These are phyloP conservation scores for Aphis craccivora DNA, from an alignment of 1,140 invertebrate species.

Conservation along the genomic window DNA sequence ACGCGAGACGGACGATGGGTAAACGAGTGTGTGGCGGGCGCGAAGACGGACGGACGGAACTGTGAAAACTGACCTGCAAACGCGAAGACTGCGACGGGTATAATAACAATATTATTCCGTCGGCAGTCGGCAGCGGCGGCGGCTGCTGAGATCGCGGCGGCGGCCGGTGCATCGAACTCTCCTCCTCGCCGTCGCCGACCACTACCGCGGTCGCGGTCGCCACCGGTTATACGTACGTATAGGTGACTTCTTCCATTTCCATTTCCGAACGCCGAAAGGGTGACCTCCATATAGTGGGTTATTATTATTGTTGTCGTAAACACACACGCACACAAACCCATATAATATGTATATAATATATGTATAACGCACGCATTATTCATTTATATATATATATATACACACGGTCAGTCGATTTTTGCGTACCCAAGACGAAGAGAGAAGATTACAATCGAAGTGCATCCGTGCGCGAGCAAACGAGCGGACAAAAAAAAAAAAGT, in stretches of 20 bases:
- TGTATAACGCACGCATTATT: background rate
- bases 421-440: background rate
- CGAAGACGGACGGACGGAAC: slow-evolving; percentile 31
- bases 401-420: background rate
- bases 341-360: background rate
- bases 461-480: background rate
- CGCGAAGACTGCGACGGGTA: slow-evolving; percentile 46
- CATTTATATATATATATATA: background rate
- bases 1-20: background rate
- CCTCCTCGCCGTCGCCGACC: background rate
- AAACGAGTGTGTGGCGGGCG: background rate
- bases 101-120: slow-evolving; percentile 29
- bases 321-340: background rate
- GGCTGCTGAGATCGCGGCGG: background rate
- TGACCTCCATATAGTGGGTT: slow-evolving; percentile 49
- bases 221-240: background rate
- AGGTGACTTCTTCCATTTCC: slow-evolving; percentile 38
- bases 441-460: background rate
- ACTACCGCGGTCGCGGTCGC: background rate
- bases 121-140: background rate
- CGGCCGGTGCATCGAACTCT: slow-evolving; percentile 51
- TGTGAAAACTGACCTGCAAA: slow-evolving; percentile 47
- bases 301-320: slow-evolving; percentile 16
- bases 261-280: slow-evolving; percentile 31
- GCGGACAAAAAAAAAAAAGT: slow-evolving; percentile 2